Evolutionary conservation across 2,113 vertebrate species (phyloP).

Genomic region (Zosterops lateralis): DNA sequence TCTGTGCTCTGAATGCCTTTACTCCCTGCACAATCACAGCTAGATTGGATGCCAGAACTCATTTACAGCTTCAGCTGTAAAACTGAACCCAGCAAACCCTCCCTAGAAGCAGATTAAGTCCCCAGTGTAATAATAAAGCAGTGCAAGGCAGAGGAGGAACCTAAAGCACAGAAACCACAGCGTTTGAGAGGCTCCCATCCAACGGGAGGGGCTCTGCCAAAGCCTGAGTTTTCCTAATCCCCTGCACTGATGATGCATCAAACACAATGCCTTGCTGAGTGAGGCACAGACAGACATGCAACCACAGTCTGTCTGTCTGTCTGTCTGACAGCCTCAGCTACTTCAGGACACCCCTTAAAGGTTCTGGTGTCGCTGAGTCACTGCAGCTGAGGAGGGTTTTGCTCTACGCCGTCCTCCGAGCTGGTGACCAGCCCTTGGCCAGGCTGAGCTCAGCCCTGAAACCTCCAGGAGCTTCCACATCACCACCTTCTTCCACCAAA

Average conservation of each 20-base stretch:
- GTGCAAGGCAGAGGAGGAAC: not conserved
- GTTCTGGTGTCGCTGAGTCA: not conserved
- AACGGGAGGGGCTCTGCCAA: not conserved
- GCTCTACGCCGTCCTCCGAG: fast-evolving
- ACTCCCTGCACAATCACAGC: conserved; percentile 4
- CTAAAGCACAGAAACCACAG: conserved; percentile 26
- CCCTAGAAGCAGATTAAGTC: conserved; percentile 15
- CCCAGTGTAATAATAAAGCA: conserved; percentile 19
- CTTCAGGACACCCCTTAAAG: not conserved
- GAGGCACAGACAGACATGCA: conserved; percentile 21
- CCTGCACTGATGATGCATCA: not conserved
- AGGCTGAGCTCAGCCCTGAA: not conserved
- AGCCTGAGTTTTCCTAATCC: not conserved
- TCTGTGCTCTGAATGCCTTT: not conserved
- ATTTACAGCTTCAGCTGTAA: conserved; percentile 24
- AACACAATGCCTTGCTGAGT: not conserved
- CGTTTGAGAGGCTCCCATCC: conserved; percentile 9
- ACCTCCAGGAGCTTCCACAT: not conserved
- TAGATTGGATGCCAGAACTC: conserved; percentile 2
- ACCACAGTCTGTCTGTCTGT: not conserved
- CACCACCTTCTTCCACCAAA: not conserved
- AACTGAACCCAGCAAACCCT: conserved; percentile 6
- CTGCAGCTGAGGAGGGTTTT: not conserved
- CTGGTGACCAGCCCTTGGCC: not conserved
- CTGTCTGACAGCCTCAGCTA: not conserved